Percentiles rank a stretch among this genome's conserved stretches.
These are phyloP conservation scores for Phallusia fumigata DNA, from an alignment of 23 tunicate genomes.

Conservation along the genomic window DNA sequence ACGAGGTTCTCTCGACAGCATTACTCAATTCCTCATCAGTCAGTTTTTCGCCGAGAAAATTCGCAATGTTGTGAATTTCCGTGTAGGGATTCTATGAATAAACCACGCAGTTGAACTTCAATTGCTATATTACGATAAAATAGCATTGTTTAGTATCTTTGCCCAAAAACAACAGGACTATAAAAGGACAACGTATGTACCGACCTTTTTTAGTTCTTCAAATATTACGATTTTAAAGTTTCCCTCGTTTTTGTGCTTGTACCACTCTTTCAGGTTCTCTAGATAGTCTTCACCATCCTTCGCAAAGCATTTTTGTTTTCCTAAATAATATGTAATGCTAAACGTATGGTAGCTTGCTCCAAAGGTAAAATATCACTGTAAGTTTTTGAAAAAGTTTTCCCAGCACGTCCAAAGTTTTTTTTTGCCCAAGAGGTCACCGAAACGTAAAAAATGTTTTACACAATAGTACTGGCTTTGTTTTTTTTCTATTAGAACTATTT, in stretches of 20 bases:
- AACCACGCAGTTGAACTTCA: background rate
- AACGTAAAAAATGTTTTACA: background rate
- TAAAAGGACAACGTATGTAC: background rate
- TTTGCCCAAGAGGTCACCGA: too few species aligned
- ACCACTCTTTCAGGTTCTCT: background rate
- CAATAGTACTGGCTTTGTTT: too few species aligned
- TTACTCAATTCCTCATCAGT: background rate
- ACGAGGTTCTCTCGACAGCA: background rate
- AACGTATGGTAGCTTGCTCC: too few species aligned
- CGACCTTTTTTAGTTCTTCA: background rate
- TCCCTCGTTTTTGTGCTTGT: slow-evolving; percentile 7
- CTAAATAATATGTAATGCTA: too few species aligned
- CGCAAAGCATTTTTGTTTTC: too few species aligned
- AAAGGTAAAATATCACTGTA: too few species aligned
- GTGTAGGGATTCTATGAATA: background rate
- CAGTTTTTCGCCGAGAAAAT: slow-evolving; percentile 2
- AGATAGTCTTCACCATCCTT: background rate
- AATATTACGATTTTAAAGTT: background rate
- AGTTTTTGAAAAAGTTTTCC: too few species aligned
- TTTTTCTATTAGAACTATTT: too few species aligned
- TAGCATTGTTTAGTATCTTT: background rate
- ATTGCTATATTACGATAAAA: background rate
- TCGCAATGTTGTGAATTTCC: background rate
- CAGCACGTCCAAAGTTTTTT: too few species aligned
- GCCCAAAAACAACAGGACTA: background rate